phyloP scores from a whole-genome alignment of 2,113 vertebrate genomes.

The Brachyistius frenatus region DNA sequence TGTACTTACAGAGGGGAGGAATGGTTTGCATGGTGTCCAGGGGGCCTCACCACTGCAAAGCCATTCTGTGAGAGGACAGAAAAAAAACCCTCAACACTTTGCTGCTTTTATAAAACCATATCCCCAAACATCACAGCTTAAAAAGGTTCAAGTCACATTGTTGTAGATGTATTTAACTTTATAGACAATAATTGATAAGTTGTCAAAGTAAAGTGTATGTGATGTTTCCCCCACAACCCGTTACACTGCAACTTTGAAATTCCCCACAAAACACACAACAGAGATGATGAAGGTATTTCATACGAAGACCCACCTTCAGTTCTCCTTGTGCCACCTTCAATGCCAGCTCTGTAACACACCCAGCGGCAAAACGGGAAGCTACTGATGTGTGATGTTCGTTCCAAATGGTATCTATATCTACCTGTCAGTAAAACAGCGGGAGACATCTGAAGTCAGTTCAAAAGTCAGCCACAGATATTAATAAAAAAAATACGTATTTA shows the following conservation, averaged over 20 bases:
- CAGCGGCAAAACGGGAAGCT: slow-evolving; percentile 90
- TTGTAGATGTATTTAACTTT: not conserved
- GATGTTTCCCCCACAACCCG: not conserved
- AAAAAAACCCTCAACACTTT: slow-evolving; percentile 35
- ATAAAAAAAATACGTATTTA: not conserved
- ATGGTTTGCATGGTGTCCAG: slow-evolving; percentile 91
- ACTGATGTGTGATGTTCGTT: slow-evolving; percentile 94
- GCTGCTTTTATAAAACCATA: slow-evolving; percentile 5
- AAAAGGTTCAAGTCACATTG: slow-evolving; percentile 9
- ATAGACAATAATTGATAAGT: not conserved
- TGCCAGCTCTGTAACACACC: slow-evolving; percentile 92
- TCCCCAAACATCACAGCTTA: not conserved
- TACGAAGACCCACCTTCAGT: slow-evolving; percentile 85
- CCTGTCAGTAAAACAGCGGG: slow-evolving; percentile 80
- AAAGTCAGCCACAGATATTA: not conserved
- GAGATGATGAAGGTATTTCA: not conserved
- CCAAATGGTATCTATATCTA: slow-evolving; percentile 96
- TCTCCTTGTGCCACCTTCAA: slow-evolving; percentile 91
- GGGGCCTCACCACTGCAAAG: slow-evolving; percentile 94
- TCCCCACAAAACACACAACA: not conserved
- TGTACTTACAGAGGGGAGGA: slow-evolving; percentile 91
- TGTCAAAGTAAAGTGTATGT: not conserved
- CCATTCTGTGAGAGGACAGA: slow-evolving; percentile 87
- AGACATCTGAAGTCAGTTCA: slow-evolving; percentile 6
- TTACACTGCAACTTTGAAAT: slow-evolving; percentile 15